A percentile compares a stretch with the other conserved stretches of the same genome.
Conservation (phyloP, 1,140 invertebrate genomes). For the Orchestia grillus region DNA sequence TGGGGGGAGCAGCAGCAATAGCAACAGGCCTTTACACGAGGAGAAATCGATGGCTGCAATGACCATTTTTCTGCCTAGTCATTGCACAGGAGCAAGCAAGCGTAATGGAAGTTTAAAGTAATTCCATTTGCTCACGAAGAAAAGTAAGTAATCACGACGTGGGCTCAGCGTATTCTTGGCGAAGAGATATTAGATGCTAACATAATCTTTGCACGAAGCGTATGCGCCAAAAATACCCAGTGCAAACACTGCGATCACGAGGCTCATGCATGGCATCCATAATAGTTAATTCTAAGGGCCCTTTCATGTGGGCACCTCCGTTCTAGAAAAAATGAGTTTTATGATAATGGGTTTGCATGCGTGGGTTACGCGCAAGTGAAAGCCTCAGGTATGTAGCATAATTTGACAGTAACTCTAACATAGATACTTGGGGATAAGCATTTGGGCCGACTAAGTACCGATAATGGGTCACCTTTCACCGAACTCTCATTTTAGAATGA, state of each 20-base stretch:
- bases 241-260: neutral
- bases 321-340: neutral
- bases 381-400: neutral
- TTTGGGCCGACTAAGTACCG: slow-evolving; percentile 15
- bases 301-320: neutral
- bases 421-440: slow-evolving; percentile 17
- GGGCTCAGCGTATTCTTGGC: neutral
- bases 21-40: slow-evolving; percentile 38
- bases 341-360: neutral
- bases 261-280: neutral
- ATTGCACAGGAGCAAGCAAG: slow-evolving; percentile 16
- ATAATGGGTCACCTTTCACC: slow-evolving; percentile 42
- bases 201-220: neutral
- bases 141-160: neutral
- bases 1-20: slow-evolving; percentile 22
- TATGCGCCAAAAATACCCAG: neutral
- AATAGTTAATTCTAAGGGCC: neutral
- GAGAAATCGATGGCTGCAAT: slow-evolving; percentile 38
- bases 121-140: slow-evolving; percentile 15
- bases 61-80: slow-evolving; percentile 39
- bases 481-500: slow-evolving; percentile 11
- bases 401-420: slow-evolving; percentile 26
- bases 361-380: neutral
- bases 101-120: slow-evolving; percentile 32
- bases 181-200: neutral